Base-by-base conservation (phyloP, 2,797 vertebrate species). In the Rhincodon typus region DNA sequence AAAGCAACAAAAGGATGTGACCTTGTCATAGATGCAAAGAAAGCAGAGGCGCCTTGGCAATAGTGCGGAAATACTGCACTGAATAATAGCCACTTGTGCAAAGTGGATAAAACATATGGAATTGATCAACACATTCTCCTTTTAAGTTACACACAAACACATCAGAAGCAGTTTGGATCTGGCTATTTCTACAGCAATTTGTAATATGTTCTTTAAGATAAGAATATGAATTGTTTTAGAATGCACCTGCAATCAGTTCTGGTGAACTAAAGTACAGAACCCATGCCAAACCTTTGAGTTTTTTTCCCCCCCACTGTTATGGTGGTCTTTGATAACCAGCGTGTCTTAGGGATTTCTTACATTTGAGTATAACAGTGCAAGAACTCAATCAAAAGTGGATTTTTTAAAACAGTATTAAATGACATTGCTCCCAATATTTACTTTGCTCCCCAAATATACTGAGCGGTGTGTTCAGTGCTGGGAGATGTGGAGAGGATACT, bases 61-160 rank as follows among this genome's bases (percentile, higher is more conserved):
- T 74, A 74, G 46, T 95, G 57, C 77, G 69, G 94, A 72, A 95
- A 93, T 42, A 95, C 70, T 95, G 46, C 94, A 77, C 94, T 74
- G 67, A 95, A 77, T 50, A 95, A 95, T 72, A 95, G 94, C 72
- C 46, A 95, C 25, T 19, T 74, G 25, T 57, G 70, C 70, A 95
- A 95, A 77, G 27, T 74, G 50, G 23, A 77, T 57, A 77, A n/a
- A 95, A 72, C 94, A 95, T 77, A 95, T 77, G 70, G 94, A 94
- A 77, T 95, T 95, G 69, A 95, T 95, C 94, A 95, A 95, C 72
- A 74, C 42, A 53, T 72, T 53, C 7, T 50, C 90, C 94, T 94
- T 93, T 95, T 53, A 77, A 77, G 50, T 95, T 77, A 34, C 69
- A 72, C 70, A 77, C 94, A 50, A 74, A n/a, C 70, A 77, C 23